Base-by-base conservation (phyloP, 2,888 invertebrate genomes). In the Sthenelais limicola region DNA sequence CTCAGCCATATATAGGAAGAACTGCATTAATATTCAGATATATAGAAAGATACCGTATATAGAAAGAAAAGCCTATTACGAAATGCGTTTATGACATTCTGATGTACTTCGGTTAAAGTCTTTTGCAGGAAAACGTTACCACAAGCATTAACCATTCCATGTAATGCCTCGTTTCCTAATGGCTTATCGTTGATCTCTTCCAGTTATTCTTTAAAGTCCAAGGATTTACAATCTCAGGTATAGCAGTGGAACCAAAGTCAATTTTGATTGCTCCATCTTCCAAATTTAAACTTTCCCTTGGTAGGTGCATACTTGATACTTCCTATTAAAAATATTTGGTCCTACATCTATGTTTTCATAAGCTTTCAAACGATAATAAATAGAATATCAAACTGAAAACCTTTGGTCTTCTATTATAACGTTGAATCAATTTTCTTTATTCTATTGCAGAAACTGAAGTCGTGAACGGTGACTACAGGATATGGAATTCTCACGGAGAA, bases 401-500 rank as follows among this genome's bases (percentile, higher is more conserved):
- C n/a, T n/a, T n/a, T n/a, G n/a, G n/a, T n/a, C n/a, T n/a, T n/a
- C n/a, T n/a, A n/a, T n/a, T n/a, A n/a, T n/a, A n/a, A n/a, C n/a
- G n/a, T n/a, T n/a, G n/a, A n/a, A n/a, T n/a, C n/a, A n/a, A 15
- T 9, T 9, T 21, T 54, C 48, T 5, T 9, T 49, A 49, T 49
- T 24, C 30, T 71, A 54, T 78, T 81, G 32, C 80, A 85, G 84
- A 79, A 35, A 78, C 81, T 38, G 84, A 84, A 66, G 82, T 81
- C 70, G 49, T 80, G 56, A 80, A 82, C 0, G 75, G 73, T 2
- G 84, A 84, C 58, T 85, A 84, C 78, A 83, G 82, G 78, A 78
- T 85, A 30, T 85, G 85, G 85, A 85, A 84, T 73, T 79, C 81
- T 12, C 80, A 80, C 58, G 85, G 85, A 32, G 83, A 84, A 69